Evolutionary conservation across 2,113 vertebrate species (phyloP), one percentile per base, ranked within the genome.

Genomic region (Psilopogon haemacephalus): DNA sequence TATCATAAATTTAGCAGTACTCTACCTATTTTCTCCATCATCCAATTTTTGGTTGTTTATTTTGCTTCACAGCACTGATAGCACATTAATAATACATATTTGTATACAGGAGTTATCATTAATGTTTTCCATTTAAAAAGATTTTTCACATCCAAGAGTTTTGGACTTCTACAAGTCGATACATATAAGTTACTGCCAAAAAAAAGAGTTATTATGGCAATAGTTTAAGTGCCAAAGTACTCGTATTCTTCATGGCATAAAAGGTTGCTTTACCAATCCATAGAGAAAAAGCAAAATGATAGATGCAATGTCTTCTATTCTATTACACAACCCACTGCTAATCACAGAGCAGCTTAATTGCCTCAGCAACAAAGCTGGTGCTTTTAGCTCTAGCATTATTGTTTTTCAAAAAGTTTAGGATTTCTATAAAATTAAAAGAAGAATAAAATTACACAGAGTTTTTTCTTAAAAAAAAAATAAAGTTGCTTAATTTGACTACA

Each of bases 281-380:
- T 30, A 58, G 33, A 78, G 71, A 65, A 35, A 55, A 72, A 65
- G 50, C 32, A 70, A 90, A 93, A 82, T 3, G 10, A 24, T 56
- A 86, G 48, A 73, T 44, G 88, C 73, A 77, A 55, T 27, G 23
- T 84, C 32, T 95, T 81, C 77, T 80, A 27, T 75, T 59, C 59
- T 74, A 23, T 59, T 91, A 72, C 48, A 26, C 67, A 88, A 93
- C 46, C 62, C 50, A n/a, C 77, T 88, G 84, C 80, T 84, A 83
- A 91, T 93, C 52, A 67, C 73, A 94, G 17, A 87, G 35, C 23
- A 60, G 76, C 73, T 81, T 93, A 80, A 86, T 88, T 93, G 93
- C 70, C 87, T 77, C 74, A 69, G 48, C 48, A 58, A 96, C 77
- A 95, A 93, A 81, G 59, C 46, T 44, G 59, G 64, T 89, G 80